Evolutionary conservation across 2,888 invertebrate genomes (phyloP).

Genomic region (Didymodactylos carnosus): DNA sequence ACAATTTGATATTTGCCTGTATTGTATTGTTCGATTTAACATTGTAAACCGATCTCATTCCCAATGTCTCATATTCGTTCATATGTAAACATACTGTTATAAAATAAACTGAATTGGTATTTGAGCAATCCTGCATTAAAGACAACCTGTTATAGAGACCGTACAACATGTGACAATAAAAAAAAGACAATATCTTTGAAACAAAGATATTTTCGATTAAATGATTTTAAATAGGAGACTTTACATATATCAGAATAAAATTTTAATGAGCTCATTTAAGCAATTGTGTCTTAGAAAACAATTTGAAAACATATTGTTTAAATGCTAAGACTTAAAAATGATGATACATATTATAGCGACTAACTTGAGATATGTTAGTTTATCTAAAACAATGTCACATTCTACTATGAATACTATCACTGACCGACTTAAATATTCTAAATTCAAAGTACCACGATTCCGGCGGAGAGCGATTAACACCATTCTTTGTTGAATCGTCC

Average conservation of each 20-base stretch:
- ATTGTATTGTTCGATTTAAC: constrained; percentile 63
- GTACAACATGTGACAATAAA: constrained; percentile 82
- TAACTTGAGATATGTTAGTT: constrained; percentile 89
- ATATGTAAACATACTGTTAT: too few relatives aligned
- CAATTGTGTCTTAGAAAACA: constrained; percentile 15
- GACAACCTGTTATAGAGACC: constrained; percentile 89
- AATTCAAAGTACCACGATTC: constrained; percentile 82
- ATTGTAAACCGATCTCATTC: constrained; percentile 66
- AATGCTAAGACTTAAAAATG: constrained; percentile 82
- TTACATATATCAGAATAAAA: constrained; percentile 66
- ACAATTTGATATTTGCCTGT: constrained; percentile 67
- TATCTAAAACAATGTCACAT: constrained; percentile 70
- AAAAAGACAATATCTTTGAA: constrained; percentile 71
- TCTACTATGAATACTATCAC: constrained; percentile 23
- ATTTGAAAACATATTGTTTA: constrained; percentile 38
- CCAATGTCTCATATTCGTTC: too few relatives aligned
- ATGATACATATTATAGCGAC: constrained; percentile 81
- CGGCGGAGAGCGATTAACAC: constrained; percentile 71
- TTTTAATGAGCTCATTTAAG: constrained; percentile 50
- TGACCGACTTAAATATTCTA: constrained; percentile 52
- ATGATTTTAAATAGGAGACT: constrained; percentile 70
- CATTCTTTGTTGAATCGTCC: constrained; percentile 47
- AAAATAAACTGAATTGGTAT: constrained; percentile 8
- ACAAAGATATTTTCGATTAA: constrained; percentile 64
- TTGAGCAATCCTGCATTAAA: constrained; percentile 42